Evolutionary conservation across 2,113 vertebrate genomes (phyloP).

Genomic region (Saguinus imperator): DNA sequence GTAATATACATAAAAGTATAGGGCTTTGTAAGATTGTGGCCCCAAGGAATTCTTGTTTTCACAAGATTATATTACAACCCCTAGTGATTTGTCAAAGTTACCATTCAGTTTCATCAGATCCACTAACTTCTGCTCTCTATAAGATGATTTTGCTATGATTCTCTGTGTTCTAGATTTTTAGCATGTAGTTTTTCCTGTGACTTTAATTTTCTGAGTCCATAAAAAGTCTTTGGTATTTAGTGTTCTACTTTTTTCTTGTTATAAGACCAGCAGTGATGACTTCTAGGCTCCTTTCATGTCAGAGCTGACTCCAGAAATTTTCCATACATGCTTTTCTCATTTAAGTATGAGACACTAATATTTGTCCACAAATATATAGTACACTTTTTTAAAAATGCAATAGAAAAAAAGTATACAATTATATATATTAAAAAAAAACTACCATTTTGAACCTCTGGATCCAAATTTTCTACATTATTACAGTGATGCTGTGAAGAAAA

Average conservation of each 20-base stretch:
- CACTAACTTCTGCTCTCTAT: background rate
- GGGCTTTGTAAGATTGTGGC: background rate
- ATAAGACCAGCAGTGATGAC: background rate
- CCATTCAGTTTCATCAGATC: background rate
- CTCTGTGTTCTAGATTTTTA: background rate
- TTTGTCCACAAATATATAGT: background rate
- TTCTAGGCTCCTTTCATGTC: background rate
- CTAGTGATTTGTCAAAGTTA: background rate
- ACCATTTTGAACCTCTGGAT: background rate
- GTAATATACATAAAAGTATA: background rate
- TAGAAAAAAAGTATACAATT: background rate
- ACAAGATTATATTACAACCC: background rate
- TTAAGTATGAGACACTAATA: background rate
- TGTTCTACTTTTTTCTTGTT: background rate
- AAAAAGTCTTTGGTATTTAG: background rate
- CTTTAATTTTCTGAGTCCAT: background rate
- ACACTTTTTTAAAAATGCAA: background rate
- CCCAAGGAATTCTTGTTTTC: background rate
- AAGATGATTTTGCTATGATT: background rate
- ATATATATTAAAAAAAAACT: background rate
- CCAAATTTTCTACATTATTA: background rate
- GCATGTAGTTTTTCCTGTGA: background rate
- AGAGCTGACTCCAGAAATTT: background rate
- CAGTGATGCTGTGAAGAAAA: background rate
- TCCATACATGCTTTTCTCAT: background rate